A percentile compares a stretch with the other conserved stretches of the same genome.
phyloP scores from a whole-genome alignment of 2,113 vertebrate species.

The Lynx canadensis region DNA sequence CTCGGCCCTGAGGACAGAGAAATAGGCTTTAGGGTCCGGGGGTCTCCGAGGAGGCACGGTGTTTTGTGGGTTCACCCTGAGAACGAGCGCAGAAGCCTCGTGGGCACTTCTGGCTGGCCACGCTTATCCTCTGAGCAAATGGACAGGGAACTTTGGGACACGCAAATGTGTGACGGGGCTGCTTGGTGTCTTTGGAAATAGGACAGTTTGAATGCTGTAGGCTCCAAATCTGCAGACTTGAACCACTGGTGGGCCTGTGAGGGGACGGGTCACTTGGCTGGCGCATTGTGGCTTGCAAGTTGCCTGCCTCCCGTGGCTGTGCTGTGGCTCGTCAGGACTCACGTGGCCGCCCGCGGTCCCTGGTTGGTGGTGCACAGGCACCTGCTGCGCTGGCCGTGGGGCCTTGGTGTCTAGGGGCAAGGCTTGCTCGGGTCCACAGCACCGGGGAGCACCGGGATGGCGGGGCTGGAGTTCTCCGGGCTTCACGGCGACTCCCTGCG shows the following conservation, averaged over 20 bases:
- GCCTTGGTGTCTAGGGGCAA: rapidly evolving
- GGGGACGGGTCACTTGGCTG: background rate
- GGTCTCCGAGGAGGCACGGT: background rate
- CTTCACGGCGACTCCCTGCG: too few relatives aligned
- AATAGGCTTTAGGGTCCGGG: background rate
- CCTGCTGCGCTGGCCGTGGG: rapidly evolving
- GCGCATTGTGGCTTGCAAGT: rapidly evolving
- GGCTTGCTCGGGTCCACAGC: rapidly evolving
- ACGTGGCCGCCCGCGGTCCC: rapidly evolving
- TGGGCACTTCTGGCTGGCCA: background rate
- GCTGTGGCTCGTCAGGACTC: rapidly evolving
- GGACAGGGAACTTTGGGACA: background rate
- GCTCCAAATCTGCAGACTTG: rapidly evolving
- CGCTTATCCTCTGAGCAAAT: background rate
- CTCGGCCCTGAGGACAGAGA: background rate
- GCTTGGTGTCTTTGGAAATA: background rate
- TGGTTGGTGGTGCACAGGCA: rapidly evolving
- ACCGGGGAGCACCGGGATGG: rapidly evolving
- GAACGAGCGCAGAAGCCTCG: rapidly evolving
- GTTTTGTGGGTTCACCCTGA: too few relatives aligned
- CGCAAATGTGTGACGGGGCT: rapidly evolving
- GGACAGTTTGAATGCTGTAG: background rate
- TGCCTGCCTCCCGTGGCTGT: rapidly evolving
- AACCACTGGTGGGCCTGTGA: background rate
- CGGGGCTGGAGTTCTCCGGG: rapidly evolving